These are phyloP conservation scores for Zaprionus bogoriensis DNA, from an alignment of 2,888 invertebrate genomes.

Conservation along the genomic window DNA sequence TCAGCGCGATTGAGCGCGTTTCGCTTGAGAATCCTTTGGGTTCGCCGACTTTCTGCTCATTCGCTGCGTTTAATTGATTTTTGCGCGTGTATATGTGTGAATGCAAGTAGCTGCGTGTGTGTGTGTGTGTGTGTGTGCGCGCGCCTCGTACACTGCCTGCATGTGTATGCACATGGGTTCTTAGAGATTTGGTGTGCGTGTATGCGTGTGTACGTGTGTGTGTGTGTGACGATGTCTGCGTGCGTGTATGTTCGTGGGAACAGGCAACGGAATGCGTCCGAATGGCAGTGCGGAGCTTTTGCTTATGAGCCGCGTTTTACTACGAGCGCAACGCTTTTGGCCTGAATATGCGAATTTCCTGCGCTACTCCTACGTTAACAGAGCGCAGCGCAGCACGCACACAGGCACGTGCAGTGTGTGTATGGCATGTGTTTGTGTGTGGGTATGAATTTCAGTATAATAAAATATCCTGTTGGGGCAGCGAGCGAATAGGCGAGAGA, in stretches of 20 bases:
- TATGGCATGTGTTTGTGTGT: conserved; percentile 11
- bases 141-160: too few relatives aligned
- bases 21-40: conserved; percentile 11
- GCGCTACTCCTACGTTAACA: conserved; percentile 60
- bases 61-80: conserved; percentile 66
- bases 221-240: conserved; percentile 23
- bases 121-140: conserved; percentile 37
- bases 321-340: conserved; percentile 60
- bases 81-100: conserved; percentile 60
- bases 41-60: conserved; percentile 33
- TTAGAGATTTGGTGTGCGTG: conserved; percentile 25
- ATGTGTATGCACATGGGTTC: conserved; percentile 7
- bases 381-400: conserved; percentile 40
- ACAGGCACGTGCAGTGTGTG: conserved; percentile 2
- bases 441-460: conserved; percentile 78
- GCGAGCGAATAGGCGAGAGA: conserved; percentile 39
- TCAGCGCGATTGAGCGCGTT: conserved; percentile 16
- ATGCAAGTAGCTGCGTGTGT: conserved; percentile 55
- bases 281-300: conserved; percentile 77
- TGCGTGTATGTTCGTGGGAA: conserved; percentile 39
- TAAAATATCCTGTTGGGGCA: conserved; percentile 79
- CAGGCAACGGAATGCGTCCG: conserved; percentile 79
- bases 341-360: conserved; percentile 75
- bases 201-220: conserved; percentile 10
- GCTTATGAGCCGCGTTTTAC: conserved; percentile 68